A percentile compares a stretch with the other conserved stretches of the same genome.
Evolutionary conservation across 2,113 vertebrate genomes (phyloP).

Genomic region (Phalacrocorax brasilianus): DNA sequence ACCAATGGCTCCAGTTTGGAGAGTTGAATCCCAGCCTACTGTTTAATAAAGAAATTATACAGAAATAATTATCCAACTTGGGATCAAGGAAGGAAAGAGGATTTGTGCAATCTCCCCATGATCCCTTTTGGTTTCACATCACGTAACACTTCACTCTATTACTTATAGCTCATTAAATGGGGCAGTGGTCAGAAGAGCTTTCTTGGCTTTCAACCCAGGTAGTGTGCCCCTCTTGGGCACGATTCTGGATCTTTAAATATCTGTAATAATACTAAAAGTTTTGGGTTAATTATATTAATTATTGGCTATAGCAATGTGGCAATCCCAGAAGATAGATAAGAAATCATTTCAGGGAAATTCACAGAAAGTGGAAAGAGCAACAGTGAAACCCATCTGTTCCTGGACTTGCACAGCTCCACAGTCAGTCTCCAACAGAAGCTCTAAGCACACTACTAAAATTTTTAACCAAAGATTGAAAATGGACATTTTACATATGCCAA

Average conservation of each 20-base stretch:
- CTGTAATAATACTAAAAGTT: background rate
- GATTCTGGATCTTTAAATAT: background rate
- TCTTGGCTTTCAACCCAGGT: background rate
- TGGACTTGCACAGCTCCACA: background rate
- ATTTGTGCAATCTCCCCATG: background rate
- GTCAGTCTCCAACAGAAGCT: accelerated
- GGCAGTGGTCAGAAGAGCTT: background rate
- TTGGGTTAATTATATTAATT: background rate
- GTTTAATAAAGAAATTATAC: background rate
- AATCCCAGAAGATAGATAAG: background rate
- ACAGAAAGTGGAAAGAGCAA: background rate
- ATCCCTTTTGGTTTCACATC: background rate
- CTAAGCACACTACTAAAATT: background rate
- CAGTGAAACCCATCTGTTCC: background rate
- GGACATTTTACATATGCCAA: background rate
- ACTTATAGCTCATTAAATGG: background rate
- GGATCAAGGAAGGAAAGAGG: slow-evolving; percentile 6
- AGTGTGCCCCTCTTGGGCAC: background rate
- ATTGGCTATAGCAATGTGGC: background rate
- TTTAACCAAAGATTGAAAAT: background rate
- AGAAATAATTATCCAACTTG: background rate
- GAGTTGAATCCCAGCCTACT: background rate
- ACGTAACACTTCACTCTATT: background rate
- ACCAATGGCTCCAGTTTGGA: background rate
- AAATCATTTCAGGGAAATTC: background rate